Evolutionary conservation across 2,113 vertebrate genomes (phyloP), one percentile per base, ranked within the genome.

Genomic region (Lophotis ruficrista): DNA sequence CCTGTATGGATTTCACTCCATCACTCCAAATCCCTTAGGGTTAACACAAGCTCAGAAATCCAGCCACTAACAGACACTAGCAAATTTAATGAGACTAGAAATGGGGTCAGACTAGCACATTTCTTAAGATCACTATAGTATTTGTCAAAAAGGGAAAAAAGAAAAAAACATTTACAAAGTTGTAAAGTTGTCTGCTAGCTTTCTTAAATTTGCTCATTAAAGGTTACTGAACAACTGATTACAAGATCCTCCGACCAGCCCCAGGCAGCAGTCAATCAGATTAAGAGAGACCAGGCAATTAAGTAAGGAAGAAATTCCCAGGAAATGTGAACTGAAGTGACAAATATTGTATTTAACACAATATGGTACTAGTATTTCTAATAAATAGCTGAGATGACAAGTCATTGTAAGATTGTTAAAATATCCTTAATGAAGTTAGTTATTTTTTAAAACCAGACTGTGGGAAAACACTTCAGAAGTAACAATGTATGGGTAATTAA

Each of bases 11-110:
- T 87, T 92, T 79, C n/a, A 30, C 57, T 89, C 57, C 47, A 72
- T 43, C 83, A 76, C 25, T 77, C 48, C 62, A 92, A 89, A 78
- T 87, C 86, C 89, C 86, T 62, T 66, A 48, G 89, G 89, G 65
- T 64, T 96, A 91, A 82, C 58, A 71, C 10, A 23, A 94, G 27
- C 77, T 91, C 80, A 84, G 88, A 94, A 93, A 94, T 53, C 35
- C 31, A 14, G 33, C 48, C 50, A 56, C 70, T 72, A 83, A 65
- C 83, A 96, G 90, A 82, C 28, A 87, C 4, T 4, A 91, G 41
- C 31, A 79, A 94, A 92, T 96, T 94, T 96, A 97, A 94, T 93
- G 95, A 93, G 95, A 80, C 79, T 77, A 91, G 80, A 94, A 96
- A 93, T 62, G 78, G 30, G 77, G 87, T 93, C 93, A 89, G 87